Evolutionary conservation across 2,113 vertebrate genomes (phyloP).

Genomic region (Channa maculata): DNA sequence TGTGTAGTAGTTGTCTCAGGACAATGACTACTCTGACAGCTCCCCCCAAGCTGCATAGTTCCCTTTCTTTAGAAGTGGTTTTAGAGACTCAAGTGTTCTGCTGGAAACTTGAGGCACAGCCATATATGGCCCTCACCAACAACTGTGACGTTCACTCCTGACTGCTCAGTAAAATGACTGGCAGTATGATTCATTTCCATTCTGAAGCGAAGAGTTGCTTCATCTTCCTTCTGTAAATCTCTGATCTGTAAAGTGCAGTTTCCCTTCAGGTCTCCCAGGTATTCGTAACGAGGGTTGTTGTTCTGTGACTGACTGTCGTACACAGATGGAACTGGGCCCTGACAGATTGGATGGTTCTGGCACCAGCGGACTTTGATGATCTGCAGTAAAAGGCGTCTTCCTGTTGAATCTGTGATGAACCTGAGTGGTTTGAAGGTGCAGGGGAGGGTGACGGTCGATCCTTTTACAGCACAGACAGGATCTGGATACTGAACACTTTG

Average conservation of each 20-base stretch:
- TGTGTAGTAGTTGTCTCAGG: too few species aligned
- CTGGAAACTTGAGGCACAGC: too few species aligned
- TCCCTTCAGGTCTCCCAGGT: slow-evolving; percentile 46
- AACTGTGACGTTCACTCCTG: neutral
- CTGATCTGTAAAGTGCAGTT: slow-evolving; percentile 60
- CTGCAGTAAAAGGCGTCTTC: accelerated
- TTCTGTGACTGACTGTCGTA: accelerated
- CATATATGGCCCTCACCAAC: neutral
- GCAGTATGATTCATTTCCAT: accelerated
- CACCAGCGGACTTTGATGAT: slow-evolving; percentile 30
- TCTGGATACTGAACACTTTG: neutral
- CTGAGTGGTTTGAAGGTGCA: neutral
- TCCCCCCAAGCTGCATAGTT: too few species aligned
- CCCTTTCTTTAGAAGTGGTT: too few species aligned
- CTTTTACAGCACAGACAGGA: slow-evolving; percentile 22
- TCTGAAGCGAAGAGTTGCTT: slow-evolving; percentile 16
- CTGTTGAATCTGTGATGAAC: accelerated
- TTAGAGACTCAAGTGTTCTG: too few species aligned
- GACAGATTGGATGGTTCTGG: neutral
- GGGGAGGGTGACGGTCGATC: slow-evolving; percentile 13
- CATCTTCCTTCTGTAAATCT: accelerated
- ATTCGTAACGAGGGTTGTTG: neutral
- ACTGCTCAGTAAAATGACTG: accelerated
- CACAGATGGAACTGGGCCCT: accelerated
- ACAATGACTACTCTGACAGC: too few species aligned